Evolutionary conservation across 2,888 invertebrate species (phyloP), one percentile per base, ranked within the genome.

Genomic region (Ditula angustiorana): DNA sequence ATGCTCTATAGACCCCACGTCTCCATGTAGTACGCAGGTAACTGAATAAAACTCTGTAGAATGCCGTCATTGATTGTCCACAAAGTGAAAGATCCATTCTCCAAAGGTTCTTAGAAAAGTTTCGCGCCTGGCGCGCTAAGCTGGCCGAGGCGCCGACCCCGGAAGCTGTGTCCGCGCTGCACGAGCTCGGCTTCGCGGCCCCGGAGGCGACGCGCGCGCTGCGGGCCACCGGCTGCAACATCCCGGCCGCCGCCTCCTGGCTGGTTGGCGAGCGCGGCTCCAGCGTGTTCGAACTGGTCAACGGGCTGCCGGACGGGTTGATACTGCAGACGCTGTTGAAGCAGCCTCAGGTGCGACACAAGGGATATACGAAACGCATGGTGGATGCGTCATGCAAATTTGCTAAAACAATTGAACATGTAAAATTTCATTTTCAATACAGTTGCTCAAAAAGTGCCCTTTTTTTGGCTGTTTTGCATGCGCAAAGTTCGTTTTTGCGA

Each of bases 231-330:
- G 92, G 92, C 0, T 83, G 86, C 35, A 91, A 90, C 55, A 85
- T 90, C 0, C 91, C 92, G 0, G 92, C 92, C 2, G 92, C 92
- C 0, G 92, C 91, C 0, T 87, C 91, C 0, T 92, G 88, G 80
- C 66, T 92, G 19, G 82, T 90, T 1, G 92, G 92, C 0, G 92
- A 92, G 65, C 72, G 92, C 26, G 89, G 92, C 0, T 89, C 92
- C 0, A 91, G 91, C 64, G 76, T 92, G 1, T 92, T 90, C 41
- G 92, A 92, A 68, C 71, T 92, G 1, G 76, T 92, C 0, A 82
- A 88, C 33, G 92, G 92, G 0, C 69, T 92, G 10, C 92, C 92
- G 0, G 90, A 92, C 46, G 88, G 92, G 0, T 57, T 78, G 24
- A 90, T 92, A 1, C 67, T 92, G 26, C 85, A 90, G 63, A 86